Base-by-base conservation (phyloP, 2,797 vertebrate genomes). In the Oreochromis mossambicus region DNA sequence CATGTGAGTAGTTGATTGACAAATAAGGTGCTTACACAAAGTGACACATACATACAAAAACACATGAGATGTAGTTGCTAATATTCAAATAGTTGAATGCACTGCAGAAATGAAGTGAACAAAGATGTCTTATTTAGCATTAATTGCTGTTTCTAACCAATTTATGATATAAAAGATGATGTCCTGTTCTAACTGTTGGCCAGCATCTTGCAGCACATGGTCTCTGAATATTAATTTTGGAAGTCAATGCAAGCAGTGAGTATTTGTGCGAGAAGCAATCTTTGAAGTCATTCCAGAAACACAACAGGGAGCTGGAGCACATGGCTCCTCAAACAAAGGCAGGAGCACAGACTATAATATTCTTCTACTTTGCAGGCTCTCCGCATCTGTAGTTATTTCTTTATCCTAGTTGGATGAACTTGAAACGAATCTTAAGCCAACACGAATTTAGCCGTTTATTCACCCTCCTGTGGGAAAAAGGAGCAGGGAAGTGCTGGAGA, bases 211-310 rank as follows among this genome's bases (percentile, higher is more conserved):
- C 11, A 79, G 81, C 81, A 77, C 86, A 70, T 43, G 51, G 78
- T 78, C 58, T 32, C 38, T 86, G 86, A 91, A 91, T 93, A 91
- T 89, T 89, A 88, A 91, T 93, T 90, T 79, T 81, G 77, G 81
- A 89, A 89, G 88, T 84, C 43, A 34, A 88, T 76, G 91, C 79
- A 86, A 82, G 79, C 83, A 48, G 79, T 13, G 80, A 75, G 76
- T 93, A 92, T 92, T 92, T 93, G 86, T 66, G 68, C 70, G 56
- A 81, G 85, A 90, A 46, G 38, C 89, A 91, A 92, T 90, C 91
- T 95, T 92, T 95, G 92, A 95, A 92, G 94, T 94, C 84, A 81
- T 91, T 94, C 93, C 88, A 94, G 82, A 81, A 87, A 83, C 88
- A 91, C 92, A 93, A 92, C 86, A 75, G 94, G 94, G 91, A 94